phyloP scores from a whole-genome alignment of 1,140 invertebrate species.

The Diprion similis region DNA sequence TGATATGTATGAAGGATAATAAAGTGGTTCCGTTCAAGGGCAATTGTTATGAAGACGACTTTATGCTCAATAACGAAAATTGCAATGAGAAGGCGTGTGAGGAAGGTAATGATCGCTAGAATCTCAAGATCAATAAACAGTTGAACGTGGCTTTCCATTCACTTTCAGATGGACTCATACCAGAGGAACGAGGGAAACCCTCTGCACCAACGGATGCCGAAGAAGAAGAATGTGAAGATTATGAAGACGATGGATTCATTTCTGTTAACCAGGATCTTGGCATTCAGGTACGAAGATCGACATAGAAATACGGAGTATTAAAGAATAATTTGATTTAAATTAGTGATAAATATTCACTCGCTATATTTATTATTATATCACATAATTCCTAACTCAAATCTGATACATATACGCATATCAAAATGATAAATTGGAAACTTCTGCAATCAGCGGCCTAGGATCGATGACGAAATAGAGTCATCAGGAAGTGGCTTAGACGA shows the following conservation, averaged over 20 bases:
- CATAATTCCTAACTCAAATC: not conserved
- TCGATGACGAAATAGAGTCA: slow-evolving; percentile 15
- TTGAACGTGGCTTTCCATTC: slow-evolving; percentile 21
- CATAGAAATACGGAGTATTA: slow-evolving; percentile 4
- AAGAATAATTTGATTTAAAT: not conserved
- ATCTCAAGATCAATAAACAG: not conserved
- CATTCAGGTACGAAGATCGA: slow-evolving; percentile 33
- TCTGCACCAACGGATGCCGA: slow-evolving; percentile 62
- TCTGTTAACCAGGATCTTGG: slow-evolving; percentile 37
- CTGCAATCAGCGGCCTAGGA: slow-evolving; percentile 21
- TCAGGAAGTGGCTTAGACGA: slow-evolving; percentile 52
- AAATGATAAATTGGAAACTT: slow-evolving; percentile 8
- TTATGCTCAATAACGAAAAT: slow-evolving; percentile 71
- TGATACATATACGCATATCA: not conserved
- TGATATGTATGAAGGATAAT: slow-evolving; percentile 82
- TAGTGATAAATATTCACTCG: slow-evolving; percentile 23
- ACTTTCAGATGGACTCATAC: slow-evolving; percentile 70
- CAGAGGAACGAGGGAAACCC: slow-evolving; percentile 67
- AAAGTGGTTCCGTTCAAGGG: slow-evolving; percentile 60
- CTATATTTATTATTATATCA: slow-evolving; percentile 11
- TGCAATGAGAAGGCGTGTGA: slow-evolving; percentile 80
- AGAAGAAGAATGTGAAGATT: slow-evolving; percentile 66
- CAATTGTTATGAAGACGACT: slow-evolving; percentile 71
- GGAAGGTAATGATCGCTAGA: slow-evolving; percentile 60
- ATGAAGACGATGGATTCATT: slow-evolving; percentile 58